phyloP scores from a whole-genome alignment of 2,888 invertebrate species.

The Timema podura region DNA sequence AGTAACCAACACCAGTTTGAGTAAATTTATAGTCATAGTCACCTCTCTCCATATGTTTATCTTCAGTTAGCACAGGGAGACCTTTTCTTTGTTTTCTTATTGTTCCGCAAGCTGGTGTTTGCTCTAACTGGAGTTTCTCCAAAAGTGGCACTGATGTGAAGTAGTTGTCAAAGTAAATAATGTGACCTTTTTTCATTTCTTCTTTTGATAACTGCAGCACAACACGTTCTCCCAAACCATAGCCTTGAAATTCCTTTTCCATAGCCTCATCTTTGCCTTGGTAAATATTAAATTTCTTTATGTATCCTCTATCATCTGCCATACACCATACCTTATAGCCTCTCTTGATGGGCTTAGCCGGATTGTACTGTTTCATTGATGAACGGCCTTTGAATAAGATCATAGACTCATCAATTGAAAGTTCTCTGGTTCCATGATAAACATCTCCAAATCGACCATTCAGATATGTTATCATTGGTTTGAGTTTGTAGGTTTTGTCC shows the following conservation, averaged over 20 bases:
- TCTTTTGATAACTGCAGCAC: slow-evolving; percentile 32
- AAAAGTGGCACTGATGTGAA: slow-evolving; percentile 29
- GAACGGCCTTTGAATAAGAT: slow-evolving; percentile 23
- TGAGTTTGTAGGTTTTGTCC: slow-evolving; percentile 25
- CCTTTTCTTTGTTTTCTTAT: slow-evolving; percentile 27
- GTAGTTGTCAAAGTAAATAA: slow-evolving; percentile 27
- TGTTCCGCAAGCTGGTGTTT: slow-evolving; percentile 31
- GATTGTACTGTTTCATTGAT: slow-evolving; percentile 32
- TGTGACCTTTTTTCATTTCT: slow-evolving; percentile 27
- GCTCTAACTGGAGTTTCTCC: slow-evolving; percentile 31
- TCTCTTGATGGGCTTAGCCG: slow-evolving; percentile 35
- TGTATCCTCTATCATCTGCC: slow-evolving; percentile 31
- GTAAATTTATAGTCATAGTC: slow-evolving; percentile 18
- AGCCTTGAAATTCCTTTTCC: too few relatives aligned
- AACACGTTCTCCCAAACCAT: slow-evolving; percentile 23
- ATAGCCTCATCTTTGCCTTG: slow-evolving; percentile 9
- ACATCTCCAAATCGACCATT: slow-evolving; percentile 23
- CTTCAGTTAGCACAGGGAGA: slow-evolving; percentile 17
- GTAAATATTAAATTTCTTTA: slow-evolving; percentile 32
- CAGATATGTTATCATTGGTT: slow-evolving; percentile 22
- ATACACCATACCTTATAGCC: slow-evolving; percentile 31
- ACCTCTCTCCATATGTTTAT: slow-evolving; percentile 20
- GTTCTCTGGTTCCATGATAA: slow-evolving; percentile 24
- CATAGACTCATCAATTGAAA: slow-evolving; percentile 24
- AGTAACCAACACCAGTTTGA: slow-evolving; percentile 23